These are phyloP conservation scores for Pantherophis alleghaniensis DNA, from an alignment of 2,797 vertebrate genomes.

Conservation along the genomic window DNA sequence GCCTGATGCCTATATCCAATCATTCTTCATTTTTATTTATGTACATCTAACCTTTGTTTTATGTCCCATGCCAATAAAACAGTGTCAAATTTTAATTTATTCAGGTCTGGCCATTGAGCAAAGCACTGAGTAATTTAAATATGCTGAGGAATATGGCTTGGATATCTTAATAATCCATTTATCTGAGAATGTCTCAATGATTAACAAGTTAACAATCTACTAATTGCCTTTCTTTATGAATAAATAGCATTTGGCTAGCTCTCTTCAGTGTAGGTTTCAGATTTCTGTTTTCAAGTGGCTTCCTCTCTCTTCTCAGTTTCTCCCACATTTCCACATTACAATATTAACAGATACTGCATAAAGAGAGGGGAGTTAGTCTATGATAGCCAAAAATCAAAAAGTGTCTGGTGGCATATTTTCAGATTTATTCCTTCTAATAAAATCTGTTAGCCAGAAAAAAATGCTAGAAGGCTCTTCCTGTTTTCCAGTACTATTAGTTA, in stretches of 20 bases:
- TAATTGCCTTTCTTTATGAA: constrained; percentile 43
- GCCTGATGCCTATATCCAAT: background rate
- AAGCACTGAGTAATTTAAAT: constrained; percentile 29
- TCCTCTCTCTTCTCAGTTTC: background rate
- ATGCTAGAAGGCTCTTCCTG: background rate
- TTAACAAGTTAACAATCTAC: constrained; percentile 56
- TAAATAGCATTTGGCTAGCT: constrained; percentile 19
- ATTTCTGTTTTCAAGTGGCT: constrained; percentile 30
- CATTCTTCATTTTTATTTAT: background rate
- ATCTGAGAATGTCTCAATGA: constrained; percentile 49
- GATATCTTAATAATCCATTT: constrained; percentile 39
- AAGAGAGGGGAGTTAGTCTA: background rate
- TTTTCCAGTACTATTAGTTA: background rate
- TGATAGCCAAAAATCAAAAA: background rate
- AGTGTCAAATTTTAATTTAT: constrained; percentile 41
- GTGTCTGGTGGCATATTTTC: background rate
- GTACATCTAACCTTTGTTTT: background rate
- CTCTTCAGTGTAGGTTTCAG: constrained; percentile 48
- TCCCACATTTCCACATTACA: constrained; percentile 44
- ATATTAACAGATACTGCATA: constrained; percentile 22
- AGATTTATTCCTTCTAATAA: background rate
- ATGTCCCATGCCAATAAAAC: background rate
- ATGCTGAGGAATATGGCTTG: constrained; percentile 31
- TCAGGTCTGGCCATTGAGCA: background rate
- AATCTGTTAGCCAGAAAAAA: background rate